phyloP scores from a whole-genome alignment of 2,888 invertebrate species.

The Dynastes grantii region DNA sequence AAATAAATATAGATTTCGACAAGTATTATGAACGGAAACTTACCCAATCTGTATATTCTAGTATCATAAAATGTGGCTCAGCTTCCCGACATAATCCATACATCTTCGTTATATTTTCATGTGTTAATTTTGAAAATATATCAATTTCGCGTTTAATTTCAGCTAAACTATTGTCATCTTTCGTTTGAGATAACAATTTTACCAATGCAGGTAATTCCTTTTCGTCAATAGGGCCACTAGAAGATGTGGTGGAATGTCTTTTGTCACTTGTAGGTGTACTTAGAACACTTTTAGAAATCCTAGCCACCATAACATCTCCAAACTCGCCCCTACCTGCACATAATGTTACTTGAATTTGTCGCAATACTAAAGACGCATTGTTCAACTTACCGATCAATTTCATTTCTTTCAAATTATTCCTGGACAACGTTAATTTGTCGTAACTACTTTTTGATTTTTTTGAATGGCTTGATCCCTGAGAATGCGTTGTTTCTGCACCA shows the following conservation, averaged over 20 bases:
- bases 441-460: slow-evolving; percentile 78
- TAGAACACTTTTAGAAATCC: slow-evolving; percentile 63
- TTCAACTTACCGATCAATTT: slow-evolving; percentile 72
- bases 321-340: slow-evolving; percentile 85
- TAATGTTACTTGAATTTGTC: background rate
- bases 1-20: slow-evolving; percentile 34
- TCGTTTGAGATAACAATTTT: slow-evolving; percentile 83
- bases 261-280: slow-evolving; percentile 55
- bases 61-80: slow-evolving; percentile 90
- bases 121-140: slow-evolving; percentile 86
- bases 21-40: slow-evolving; percentile 58
- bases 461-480: slow-evolving; percentile 74
- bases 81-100: slow-evolving; percentile 87
- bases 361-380: no score
- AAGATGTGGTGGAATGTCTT: slow-evolving; percentile 62
- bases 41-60: slow-evolving; percentile 96
- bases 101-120: slow-evolving; percentile 85
- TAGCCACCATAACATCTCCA: slow-evolving; percentile 91
- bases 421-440: slow-evolving; percentile 83
- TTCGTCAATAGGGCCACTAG: slow-evolving; percentile 66
- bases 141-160: slow-evolving; percentile 94
- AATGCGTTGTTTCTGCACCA: slow-evolving; percentile 78
- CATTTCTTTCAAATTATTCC: slow-evolving; percentile 81
- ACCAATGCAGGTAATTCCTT: slow-evolving; percentile 78
- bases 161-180: slow-evolving; percentile 83